Conservation (phyloP, 2,888 invertebrate species). For the Tinea trinotella region DNA sequence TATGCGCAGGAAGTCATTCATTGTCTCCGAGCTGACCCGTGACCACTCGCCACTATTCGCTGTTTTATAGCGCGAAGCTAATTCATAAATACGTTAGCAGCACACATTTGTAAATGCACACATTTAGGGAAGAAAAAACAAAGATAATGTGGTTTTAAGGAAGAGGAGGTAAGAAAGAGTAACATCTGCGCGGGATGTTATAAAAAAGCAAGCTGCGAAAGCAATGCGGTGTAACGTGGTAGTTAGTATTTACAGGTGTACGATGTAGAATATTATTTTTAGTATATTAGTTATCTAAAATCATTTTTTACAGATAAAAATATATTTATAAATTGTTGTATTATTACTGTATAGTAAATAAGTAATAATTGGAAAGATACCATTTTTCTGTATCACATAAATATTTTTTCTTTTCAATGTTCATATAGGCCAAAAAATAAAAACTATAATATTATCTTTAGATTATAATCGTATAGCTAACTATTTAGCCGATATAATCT, state of each 20-base stretch:
- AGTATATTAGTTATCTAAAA: no score
- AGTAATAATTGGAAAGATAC: no score
- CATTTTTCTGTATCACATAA: no score
- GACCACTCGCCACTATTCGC: slow-evolving; percentile 31
- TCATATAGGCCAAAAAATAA: no score
- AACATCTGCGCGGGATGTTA: slow-evolving; percentile 19
- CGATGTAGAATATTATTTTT: not conserved
- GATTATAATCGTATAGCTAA: no score
- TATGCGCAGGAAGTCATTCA: slow-evolving; percentile 58
- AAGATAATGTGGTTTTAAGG: not conserved
- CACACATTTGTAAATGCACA: not conserved
- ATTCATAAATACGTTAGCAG: not conserved
- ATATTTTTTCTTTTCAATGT: no score
- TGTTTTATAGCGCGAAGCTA: not conserved
- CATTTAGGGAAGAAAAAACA: no score
- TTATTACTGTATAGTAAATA: no score
- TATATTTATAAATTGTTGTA: no score
- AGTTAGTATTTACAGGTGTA: not conserved
- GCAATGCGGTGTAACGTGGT: not conserved
- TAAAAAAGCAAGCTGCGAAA: slow-evolving; percentile 20
- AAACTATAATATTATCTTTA: no score
- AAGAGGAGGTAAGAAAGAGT: not conserved
- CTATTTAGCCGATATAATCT: no score
- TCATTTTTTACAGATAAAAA: no score
- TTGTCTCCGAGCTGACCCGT: slow-evolving; percentile 59